These are phyloP conservation scores for Raja brachyura DNA, from an alignment of 2,113 vertebrate genomes.

Conservation along the genomic window DNA sequence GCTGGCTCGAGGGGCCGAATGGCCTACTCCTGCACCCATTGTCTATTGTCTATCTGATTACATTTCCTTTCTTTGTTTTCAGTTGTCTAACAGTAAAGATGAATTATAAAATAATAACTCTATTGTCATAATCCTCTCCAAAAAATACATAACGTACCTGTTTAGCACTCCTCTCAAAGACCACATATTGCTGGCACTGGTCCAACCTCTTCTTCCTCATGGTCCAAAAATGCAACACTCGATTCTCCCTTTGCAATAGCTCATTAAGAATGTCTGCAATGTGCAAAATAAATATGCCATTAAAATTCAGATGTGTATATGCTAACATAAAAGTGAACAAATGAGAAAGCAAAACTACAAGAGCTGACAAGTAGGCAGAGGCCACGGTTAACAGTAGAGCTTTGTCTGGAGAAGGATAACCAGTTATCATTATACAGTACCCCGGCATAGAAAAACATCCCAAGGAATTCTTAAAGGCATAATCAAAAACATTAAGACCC, in stretches of 20 bases:
- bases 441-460: not conserved
- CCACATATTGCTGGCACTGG: slow-evolving; percentile 96
- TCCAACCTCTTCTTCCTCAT: slow-evolving; percentile 92
- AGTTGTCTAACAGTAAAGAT: not conserved
- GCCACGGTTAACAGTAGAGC: not conserved
- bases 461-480: not conserved
- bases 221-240: slow-evolving; percentile 96
- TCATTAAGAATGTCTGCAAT: slow-evolving; percentile 89
- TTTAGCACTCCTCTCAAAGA: slow-evolving; percentile 96
- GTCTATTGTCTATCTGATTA: not conserved
- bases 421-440: not conserved
- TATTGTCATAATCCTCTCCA: not conserved
- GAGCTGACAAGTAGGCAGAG: not conserved
- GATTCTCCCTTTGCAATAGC: slow-evolving; percentile 91
- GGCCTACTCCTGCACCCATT: no score
- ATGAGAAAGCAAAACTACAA: not conserved
- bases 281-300: not conserved
- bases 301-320: not conserved
- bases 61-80: not conserved
- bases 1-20: no score
- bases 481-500: not conserved
- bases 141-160: slow-evolving; percentile 66
- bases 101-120: not conserved
- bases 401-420: not conserved
- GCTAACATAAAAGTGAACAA: not conserved